These are phyloP conservation scores for Brachynemurus nebulosus DNA, from an alignment of 2,888 invertebrate species.

Conservation along the genomic window DNA sequence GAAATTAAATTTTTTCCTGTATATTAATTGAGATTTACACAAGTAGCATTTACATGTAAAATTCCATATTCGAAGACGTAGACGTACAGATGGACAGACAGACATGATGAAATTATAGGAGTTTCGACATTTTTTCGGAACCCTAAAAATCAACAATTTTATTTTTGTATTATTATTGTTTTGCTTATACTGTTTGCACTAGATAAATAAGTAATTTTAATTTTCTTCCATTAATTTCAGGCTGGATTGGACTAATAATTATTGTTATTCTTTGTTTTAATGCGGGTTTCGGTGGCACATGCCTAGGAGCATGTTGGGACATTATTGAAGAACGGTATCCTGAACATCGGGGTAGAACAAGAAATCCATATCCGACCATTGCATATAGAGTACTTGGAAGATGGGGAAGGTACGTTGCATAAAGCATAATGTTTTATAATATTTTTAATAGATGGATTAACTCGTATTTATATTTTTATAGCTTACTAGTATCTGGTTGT, in stretches of 20 bases:
- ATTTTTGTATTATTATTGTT: no score
- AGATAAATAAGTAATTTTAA: no score
- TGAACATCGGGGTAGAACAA: slow-evolving; percentile 39
- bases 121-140: no score
- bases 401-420: slow-evolving; percentile 35
- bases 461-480: slow-evolving; percentile 21
- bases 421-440: no score
- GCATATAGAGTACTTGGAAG: slow-evolving; percentile 46
- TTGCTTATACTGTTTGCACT: no score
- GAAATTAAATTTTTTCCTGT: no score
- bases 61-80: no score
- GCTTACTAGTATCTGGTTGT: slow-evolving; percentile 40
- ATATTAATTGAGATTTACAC: no score
- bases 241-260: slow-evolving; percentile 50
- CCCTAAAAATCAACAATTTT: no score
- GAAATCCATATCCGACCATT: slow-evolving; percentile 56
- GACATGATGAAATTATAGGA: no score
- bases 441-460: slow-evolving; percentile 3
- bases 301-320: slow-evolving; percentile 53
- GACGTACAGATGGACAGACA: no score
- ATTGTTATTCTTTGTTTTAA: slow-evolving; percentile 43
- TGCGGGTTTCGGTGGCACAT: slow-evolving; percentile 51
- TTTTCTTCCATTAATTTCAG: slow-evolving; percentile 28
- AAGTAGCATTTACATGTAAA: no score
- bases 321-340: slow-evolving; percentile 50